Base-by-base conservation (phyloP, 2,113 vertebrate genomes). In the Dasyurus viverrinus region DNA sequence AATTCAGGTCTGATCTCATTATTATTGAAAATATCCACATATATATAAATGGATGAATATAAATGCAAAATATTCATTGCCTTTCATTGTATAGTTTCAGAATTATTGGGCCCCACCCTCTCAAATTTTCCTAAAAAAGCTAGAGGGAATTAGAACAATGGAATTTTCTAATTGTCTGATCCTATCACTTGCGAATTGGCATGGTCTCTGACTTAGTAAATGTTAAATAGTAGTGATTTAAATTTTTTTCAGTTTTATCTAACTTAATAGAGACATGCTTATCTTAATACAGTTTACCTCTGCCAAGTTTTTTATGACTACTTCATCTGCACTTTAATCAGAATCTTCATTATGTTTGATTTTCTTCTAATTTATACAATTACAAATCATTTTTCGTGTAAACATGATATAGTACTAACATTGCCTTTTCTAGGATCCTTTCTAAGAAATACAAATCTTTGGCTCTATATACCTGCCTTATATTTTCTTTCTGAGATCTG, bases 121-220 rank as follows among this genome's bases (percentile, higher is more conserved):
- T 90, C 10, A 53, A 53, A 12, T 50, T 0, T 27, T 50, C n/a
- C 23, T 8, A 95, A 93, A 94, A 27, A 96, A 94, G 30, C 2
- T 92, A 23, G 23, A 96, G 68, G 90, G 89, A 91, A 54, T n/a
- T 48, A 55, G 95, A 93, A 94, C 42, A 93, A 92, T 91, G 89
- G 25, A 89, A 0, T 89, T 91, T 12, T 84, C 36, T 89, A 84
- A 94, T 92, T 57, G 7, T 84, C 55, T 91, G 46, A 42, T 46
- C 89, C 23, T 84, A 48, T 26, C 9, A 48, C n/a, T 26, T 8
- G 68, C 52, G 53, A 47, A 76, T 25, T 57, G 54, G 14, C 60
- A 89, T 14, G 8, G 8, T 90, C 23, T 92, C 11, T 91, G 55
- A 3, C 16, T 25, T 23, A 91, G 90, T 25, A 53, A 92, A n/a